A percentile compares a stretch with the other conserved stretches of the same genome.
Conservation (phyloP, 2,113 vertebrate species). For the Girardinichthys multiradiatus region DNA sequence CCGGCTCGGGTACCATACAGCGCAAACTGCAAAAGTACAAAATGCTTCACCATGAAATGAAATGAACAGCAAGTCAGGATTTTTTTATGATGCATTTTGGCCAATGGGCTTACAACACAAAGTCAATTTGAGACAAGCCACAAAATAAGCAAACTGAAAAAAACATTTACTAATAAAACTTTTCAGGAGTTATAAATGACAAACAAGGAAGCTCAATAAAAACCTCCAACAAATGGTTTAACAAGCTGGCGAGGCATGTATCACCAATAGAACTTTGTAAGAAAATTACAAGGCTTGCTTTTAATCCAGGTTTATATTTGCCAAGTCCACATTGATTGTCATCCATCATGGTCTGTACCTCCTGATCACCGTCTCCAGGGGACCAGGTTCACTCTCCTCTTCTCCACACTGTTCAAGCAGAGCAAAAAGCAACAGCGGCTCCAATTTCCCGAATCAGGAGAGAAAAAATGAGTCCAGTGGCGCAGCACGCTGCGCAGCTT, state of each 20-base stretch:
- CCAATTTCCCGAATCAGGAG: slow-evolving; percentile 69
- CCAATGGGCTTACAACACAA: too few relatives aligned
- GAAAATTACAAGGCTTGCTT: slow-evolving; percentile 42
- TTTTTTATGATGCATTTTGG: too few relatives aligned
- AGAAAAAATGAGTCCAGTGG: slow-evolving; percentile 72
- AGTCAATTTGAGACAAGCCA: background rate
- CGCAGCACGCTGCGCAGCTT: slow-evolving; percentile 87
- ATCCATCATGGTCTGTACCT: slow-evolving; percentile 58
- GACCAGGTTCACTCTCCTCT: slow-evolving; percentile 45
- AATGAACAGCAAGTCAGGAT: too few relatives aligned
- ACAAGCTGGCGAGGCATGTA: too few relatives aligned
- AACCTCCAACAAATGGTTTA: background rate
- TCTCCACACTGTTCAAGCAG: slow-evolving; percentile 32
- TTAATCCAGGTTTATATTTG: slow-evolving; percentile 66
- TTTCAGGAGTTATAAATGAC: background rate
- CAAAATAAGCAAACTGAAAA: background rate
- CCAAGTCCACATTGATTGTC: slow-evolving; percentile 42
- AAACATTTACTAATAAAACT: background rate
- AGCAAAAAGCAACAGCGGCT: slow-evolving; percentile 62
- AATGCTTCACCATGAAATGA: too few relatives aligned
- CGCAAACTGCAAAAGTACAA: too few relatives aligned
- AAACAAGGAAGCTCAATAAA: background rate
- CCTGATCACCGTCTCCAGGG: slow-evolving; percentile 40
- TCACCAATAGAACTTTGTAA: slow-evolving; percentile 31
- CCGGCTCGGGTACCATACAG: too few relatives aligned